Base-by-base conservation (phyloP, 2,113 vertebrate genomes). In the Manacus vitellinus region DNA sequence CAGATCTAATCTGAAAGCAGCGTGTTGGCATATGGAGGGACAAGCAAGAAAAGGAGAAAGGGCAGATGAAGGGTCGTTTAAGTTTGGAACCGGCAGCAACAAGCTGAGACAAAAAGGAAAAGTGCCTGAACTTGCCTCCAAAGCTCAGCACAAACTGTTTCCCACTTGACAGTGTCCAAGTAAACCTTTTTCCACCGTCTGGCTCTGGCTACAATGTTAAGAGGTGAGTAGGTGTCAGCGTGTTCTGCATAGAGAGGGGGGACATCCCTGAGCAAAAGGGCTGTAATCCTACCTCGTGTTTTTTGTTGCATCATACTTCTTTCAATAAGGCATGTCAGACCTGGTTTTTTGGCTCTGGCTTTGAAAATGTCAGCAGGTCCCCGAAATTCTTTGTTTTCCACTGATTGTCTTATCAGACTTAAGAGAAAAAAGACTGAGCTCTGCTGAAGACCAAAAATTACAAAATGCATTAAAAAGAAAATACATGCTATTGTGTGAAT, bases 161-260 rank as follows among this genome's bases (percentile, higher is more conserved):
- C 65, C 41, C 46, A 43, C 35, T 77, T 56, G 39, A 46, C 41
- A 39, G 31, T 28, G 46, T 24, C 49, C 47, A 63, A 21, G 37
- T 9, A 85, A 94, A 55, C 19, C 16, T 51, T 68, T 16, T 90
- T 67, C 39, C 33, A 21, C 12, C 5, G 33, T 4, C 63, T 65
- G 52, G 15, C 23, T 84, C 56, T 61, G 55, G 16, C 71, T 88
- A 9, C 31, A 25, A 2, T 0, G 3, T 13, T 54, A 15, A 68
- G 54, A 49, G 16, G 9, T 0, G 20, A 66, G 31, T 22, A 76
- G 30, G 21, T 35, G 43, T 43, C 46, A 35, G 7, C 0, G 0
- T 14, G 35, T 6, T 73, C 35, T 59, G 30, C 0, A 0, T 19
- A 47, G 67, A 70, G 58, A 44, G 16, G 7, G 46, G 2, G 2